These are phyloP conservation scores for Tetramorium alpestre DNA, from an alignment of 1,140 invertebrate species.

Conservation along the genomic window DNA sequence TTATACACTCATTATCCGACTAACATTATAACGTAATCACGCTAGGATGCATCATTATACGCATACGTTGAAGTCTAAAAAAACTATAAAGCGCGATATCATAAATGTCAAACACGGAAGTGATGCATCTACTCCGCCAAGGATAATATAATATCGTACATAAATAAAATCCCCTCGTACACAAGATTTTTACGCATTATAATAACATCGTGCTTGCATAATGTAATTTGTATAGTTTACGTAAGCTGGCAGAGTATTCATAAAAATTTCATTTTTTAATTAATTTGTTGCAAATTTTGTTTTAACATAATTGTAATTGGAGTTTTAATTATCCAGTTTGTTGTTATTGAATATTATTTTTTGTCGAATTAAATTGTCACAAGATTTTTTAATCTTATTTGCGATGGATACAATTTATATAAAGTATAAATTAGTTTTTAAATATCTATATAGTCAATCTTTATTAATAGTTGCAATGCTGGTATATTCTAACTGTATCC, in stretches of 20 bases:
- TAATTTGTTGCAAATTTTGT: background rate
- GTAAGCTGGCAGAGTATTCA: background rate
- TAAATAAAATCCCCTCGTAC: background rate
- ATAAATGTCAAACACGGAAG: constrained; percentile 36
- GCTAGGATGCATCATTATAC: background rate
- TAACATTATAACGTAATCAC: constrained; percentile 5
- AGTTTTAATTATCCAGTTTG: background rate
- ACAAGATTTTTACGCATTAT: background rate
- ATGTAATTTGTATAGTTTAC: background rate
- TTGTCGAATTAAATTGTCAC: background rate
- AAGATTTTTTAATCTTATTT: constrained; percentile 6
- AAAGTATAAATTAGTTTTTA: background rate
- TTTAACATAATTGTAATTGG: background rate
- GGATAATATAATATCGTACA: constrained; percentile 12
- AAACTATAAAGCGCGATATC: background rate
- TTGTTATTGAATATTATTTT: constrained; percentile 1
- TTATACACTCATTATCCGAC: background rate
- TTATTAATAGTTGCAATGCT: background rate
- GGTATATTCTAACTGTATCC: background rate
- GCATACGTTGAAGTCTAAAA: background rate
- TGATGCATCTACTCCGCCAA: constrained; percentile 4
- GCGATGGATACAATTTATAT: background rate
- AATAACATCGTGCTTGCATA: constrained; percentile 4
- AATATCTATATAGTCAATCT: background rate
- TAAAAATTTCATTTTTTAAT: constrained; percentile 1